A percentile compares a stretch with the other conserved stretches of the same genome.
Evolutionary conservation across 1,140 invertebrate species (phyloP).

Genomic region (Temnothorax curvispinosus): DNA sequence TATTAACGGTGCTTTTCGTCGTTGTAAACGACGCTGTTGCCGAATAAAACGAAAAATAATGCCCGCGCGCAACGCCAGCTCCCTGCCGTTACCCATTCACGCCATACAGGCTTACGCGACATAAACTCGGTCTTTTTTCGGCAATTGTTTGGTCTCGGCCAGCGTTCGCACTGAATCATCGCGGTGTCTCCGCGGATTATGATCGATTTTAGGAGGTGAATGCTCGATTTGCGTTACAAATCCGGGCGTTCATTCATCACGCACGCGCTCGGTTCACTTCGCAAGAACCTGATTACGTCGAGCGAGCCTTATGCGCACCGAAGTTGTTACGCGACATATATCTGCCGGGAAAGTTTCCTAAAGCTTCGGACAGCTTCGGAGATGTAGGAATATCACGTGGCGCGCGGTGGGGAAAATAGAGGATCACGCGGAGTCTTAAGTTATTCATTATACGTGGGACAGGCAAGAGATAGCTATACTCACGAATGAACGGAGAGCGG

Average conservation of each 20-base stretch:
- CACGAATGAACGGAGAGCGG: constrained; percentile 6
- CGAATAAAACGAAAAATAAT: constrained; percentile 70
- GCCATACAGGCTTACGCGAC: not conserved
- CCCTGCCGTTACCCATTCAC: constrained; percentile 1
- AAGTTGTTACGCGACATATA: not conserved
- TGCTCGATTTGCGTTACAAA: constrained; percentile 57
- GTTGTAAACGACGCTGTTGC: constrained; percentile 56
- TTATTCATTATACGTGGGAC: constrained; percentile 51
- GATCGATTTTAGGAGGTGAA: constrained; percentile 58
- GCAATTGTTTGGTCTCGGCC: not conserved
- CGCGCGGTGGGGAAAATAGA: constrained; percentile 28
- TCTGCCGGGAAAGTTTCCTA: not conserved
- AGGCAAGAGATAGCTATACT: constrained; percentile 36
- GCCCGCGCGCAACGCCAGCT: constrained; percentile 8
- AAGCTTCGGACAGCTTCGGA: constrained; percentile 33
- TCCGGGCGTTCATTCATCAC: not conserved
- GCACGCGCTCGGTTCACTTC: not conserved
- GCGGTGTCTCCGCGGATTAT: constrained; percentile 56
- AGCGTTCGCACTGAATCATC: constrained; percentile 62
- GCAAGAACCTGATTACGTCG: constrained; percentile 49
- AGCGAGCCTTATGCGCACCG: not conserved
- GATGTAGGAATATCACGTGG: constrained; percentile 30
- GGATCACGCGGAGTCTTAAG: constrained; percentile 34
- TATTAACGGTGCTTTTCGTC: constrained; percentile 66
- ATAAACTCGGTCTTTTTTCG: not conserved